Evolutionary conservation across 2,888 invertebrate genomes (phyloP), one percentile per base, ranked within the genome.

Genomic region (Bimastos eiseni): DNA sequence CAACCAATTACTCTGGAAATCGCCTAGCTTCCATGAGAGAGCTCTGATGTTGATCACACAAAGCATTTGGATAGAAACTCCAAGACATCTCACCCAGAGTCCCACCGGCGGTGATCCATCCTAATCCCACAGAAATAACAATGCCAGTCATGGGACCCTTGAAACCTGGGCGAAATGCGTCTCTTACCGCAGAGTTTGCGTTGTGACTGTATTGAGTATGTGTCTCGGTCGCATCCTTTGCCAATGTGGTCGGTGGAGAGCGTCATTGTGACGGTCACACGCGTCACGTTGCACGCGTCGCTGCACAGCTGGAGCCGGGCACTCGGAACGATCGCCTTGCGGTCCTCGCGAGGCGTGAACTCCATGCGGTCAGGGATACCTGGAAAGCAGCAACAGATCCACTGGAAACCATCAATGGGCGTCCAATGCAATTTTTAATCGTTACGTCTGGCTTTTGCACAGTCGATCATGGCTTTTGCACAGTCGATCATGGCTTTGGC

Each of bases 221-320:
- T 98, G 94, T 99, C 99, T 11, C 98, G 96, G 95, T 99, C 99
- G 96, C 99, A 99, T 94, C 98, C 98, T 95, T 98, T 98, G 92
- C 98, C 98, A 92, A 98, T 98, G 95, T 98, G 98, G 91, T 97
- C 97, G 30, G 97, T 97, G 91, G 96, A 96, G 92, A 97, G 96
- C 36, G 96, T 96, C 90, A 97, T 96, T 91, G 95, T 95, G 0
- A 96, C 95, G 49, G 95, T 94, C 70, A 95, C 96, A 91, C 93
- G 94, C 93, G 95, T 94, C 89, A 95, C 95, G 93, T 93, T 95
- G 94, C 95, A 96, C 91, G 95, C 93, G 30, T 44, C 92, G 88
- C 94, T 94, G 93, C 95, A 95, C 38, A 94, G 93, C 36, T 93
- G 93, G 37, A 95, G 93, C 91, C 96, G 95, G 5, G 98, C 98